A percentile compares a stretch with the other conserved stretches of the same genome.
Evolutionary conservation across 2,888 invertebrate species (phyloP).

Genomic region (Perizoma affinitatum): DNA sequence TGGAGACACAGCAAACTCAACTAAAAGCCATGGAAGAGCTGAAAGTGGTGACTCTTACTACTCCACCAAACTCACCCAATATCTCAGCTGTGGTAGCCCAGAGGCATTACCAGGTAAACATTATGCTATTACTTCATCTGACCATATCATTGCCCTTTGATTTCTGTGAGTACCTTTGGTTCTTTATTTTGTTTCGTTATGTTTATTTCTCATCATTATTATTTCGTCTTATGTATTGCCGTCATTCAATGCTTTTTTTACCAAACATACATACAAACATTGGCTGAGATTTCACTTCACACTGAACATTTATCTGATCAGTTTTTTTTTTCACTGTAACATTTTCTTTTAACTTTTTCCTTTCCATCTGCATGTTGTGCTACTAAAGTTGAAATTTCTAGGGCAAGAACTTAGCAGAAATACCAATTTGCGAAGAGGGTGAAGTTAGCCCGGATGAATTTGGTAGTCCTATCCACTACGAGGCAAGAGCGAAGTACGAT

Average conservation of each 20-base stretch:
- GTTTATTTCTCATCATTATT: constrained; percentile 19
- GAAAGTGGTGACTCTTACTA: constrained; percentile 76
- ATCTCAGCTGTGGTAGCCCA: constrained; percentile 86
- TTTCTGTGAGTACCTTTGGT: constrained; percentile 78
- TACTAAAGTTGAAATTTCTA: constrained; percentile 52
- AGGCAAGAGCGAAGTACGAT: constrained; percentile 71
- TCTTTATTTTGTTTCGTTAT: constrained; percentile 54
- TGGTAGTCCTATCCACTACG: constrained; percentile 78
- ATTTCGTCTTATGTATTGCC: constrained; percentile 35
- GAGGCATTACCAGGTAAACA: constrained; percentile 84
- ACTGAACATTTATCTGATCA: neutral
- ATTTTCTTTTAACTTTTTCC: constrained; percentile 16
- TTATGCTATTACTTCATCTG: constrained; percentile 34
- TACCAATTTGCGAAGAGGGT: constrained; percentile 86
- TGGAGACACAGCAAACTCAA: constrained; percentile 69
- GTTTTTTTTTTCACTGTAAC: neutral
- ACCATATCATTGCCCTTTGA: constrained; percentile 64
- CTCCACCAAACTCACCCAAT: constrained; percentile 90
- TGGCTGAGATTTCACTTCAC: constrained; percentile 11
- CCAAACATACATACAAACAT: too few relatives aligned
- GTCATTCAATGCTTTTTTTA: constrained; percentile 22
- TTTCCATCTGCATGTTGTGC: constrained; percentile 37
- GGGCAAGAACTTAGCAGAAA: constrained; percentile 85
- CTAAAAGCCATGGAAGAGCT: constrained; percentile 81
- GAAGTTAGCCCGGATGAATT: constrained; percentile 85